Base-by-base conservation (phyloP, 2,797 vertebrate species). In the Chelon labrosus region DNA sequence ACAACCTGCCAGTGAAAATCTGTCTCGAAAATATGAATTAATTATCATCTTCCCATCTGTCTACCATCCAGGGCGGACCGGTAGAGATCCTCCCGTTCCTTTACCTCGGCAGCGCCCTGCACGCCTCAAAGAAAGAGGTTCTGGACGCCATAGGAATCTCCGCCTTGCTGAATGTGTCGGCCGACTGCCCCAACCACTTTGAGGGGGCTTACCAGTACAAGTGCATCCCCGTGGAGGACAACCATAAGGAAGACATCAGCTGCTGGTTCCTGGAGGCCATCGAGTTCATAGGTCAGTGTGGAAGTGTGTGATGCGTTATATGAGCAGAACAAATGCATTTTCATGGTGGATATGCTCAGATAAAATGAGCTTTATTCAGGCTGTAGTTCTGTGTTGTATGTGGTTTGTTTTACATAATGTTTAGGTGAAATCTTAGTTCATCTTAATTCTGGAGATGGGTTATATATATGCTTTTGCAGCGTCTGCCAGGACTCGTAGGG, bases 201-300 rank as follows among this genome's bases (percentile, higher is more conserved):
- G 95, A 96, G 80, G 95, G 94, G 8, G 52, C 76, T 5, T 96
- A 96, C 89, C 94, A 93, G 85, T 96, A 96, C 89, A 96, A 96
- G 65, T 95, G 94, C n/a, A 96, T 96, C 68, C 95, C 95, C 0
- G 95, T 96, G 80, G 93, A 96, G 87, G 95, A 96, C 91, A 96
- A 96, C 92, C 95, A 96, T 57, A 96, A 95, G 75, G 95, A 94
- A 46, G 95, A 96, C 86, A 96, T 96, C 90, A 95, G 95, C 84
- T 94, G 93, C 85, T 96, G 95, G 95, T 96, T 96, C 89, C 89
- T 91, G 63, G 95, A 96, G 89, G 95, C 95, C 53, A 96, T 96
- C 6, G 95, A 96, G 79, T 96, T 95, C 84, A 96, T 96, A 76
- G 95, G 95, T 96, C 71, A 82, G 94, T 64, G 54, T 68, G 41